Percentiles rank a stretch among this genome's conserved stretches.
Evolutionary conservation across 1,140 invertebrate species (phyloP).

Genomic region (Harpegnathos saltator): DNA sequence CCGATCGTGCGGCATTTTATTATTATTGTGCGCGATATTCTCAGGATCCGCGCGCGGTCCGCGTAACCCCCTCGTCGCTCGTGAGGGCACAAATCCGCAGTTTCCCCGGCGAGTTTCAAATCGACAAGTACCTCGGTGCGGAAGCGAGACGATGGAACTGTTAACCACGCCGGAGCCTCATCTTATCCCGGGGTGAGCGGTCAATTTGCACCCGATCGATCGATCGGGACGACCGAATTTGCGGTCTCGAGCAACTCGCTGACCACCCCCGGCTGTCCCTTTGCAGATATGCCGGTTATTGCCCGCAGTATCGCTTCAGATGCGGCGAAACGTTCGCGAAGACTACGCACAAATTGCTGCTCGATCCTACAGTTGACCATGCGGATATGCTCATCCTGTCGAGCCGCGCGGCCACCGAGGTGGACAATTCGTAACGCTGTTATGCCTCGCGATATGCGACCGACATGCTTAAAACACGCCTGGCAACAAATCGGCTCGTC

Average conservation of each 20-base stretch:
- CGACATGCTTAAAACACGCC: slow-evolving; percentile 35
- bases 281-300: slow-evolving; percentile 90
- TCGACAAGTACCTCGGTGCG: slow-evolving; percentile 6
- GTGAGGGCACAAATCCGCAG: neutral
- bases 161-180: slow-evolving; percentile 86
- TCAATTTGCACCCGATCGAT: slow-evolving; percentile 10
- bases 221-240: neutral
- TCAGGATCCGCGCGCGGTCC: too few relatives aligned
- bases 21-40: neutral
- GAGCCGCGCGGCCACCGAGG: slow-evolving; percentile 87
- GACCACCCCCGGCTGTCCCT: slow-evolving; percentile 20
- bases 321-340: slow-evolving; percentile 90
- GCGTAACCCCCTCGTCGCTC: too few relatives aligned
- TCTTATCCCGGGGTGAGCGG: slow-evolving; percentile 87
- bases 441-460: slow-evolving; percentile 4
- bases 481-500: too few relatives aligned
- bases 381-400: slow-evolving; percentile 89
- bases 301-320: slow-evolving; percentile 90
- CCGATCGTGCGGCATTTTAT: slow-evolving; percentile 14
- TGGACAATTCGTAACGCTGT: slow-evolving; percentile 68
- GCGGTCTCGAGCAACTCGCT: neutral
- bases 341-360: slow-evolving; percentile 89
- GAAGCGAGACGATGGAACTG: slow-evolving; percentile 73
- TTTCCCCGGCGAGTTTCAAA: neutral
- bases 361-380: slow-evolving; percentile 90